phyloP scores from a whole-genome alignment of 2,113 vertebrate species.

The Herpetotheres cachinnans region DNA sequence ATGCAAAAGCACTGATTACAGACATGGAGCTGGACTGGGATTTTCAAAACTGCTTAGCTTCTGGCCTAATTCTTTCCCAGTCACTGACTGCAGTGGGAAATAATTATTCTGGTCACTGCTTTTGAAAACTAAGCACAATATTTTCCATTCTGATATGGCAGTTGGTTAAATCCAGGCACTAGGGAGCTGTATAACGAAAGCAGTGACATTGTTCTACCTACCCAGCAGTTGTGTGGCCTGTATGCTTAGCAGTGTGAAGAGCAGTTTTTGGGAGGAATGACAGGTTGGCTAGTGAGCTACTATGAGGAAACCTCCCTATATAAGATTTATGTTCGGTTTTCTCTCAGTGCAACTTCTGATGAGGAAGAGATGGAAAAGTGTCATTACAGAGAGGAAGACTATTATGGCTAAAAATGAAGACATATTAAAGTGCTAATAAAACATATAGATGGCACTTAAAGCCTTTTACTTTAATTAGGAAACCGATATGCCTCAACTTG shows the following conservation, averaged over 20 bases:
- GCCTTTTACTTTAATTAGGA: slow-evolving; percentile 75
- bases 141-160: not conserved
- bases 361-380: not conserved
- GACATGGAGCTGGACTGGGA: not conserved
- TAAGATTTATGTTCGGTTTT: slow-evolving; percentile 6
- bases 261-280: not conserved
- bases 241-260: not conserved
- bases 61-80: not conserved
- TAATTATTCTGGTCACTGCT: slow-evolving; percentile 12
- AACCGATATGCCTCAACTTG: slow-evolving; percentile 75
- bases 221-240: not conserved
- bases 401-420: slow-evolving; percentile 6
- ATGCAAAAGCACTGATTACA: not conserved
- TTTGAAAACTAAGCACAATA: slow-evolving; percentile 1
- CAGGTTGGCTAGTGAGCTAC: not conserved
- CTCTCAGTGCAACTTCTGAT: not conserved
- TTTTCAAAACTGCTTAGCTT: slow-evolving; percentile 9
- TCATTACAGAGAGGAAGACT: slow-evolving; percentile 21
- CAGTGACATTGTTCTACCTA: not conserved
- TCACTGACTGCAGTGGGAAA: not conserved
- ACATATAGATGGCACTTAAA: slow-evolving; percentile 30
- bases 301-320: not conserved
- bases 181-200: not conserved
- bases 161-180: not conserved
- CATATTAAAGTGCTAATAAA: slow-evolving; percentile 45